Percentiles rank a stretch among this genome's conserved stretches.
These are phyloP conservation scores for Semicossyphus pulcher DNA, from an alignment of 2,113 vertebrate species.

Conservation along the genomic window DNA sequence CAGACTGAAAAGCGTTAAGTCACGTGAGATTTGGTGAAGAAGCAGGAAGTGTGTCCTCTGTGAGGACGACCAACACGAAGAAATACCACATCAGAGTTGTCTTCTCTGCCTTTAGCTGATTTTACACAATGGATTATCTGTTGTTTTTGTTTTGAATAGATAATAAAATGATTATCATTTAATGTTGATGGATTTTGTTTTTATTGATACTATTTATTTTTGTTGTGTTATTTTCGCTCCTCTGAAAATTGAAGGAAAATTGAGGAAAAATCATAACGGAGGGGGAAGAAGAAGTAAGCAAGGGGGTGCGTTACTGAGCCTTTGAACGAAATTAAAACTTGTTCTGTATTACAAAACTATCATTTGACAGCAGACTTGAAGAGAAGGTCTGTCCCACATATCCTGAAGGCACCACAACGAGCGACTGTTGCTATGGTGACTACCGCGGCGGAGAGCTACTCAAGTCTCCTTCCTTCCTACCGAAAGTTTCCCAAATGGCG, in stretches of 20 bases:
- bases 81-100: background rate
- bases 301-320: too few species aligned
- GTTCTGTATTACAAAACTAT: too few species aligned
- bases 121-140: background rate
- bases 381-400: background rate
- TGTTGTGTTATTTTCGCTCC: background rate
- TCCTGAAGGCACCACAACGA: background rate
- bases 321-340: too few species aligned
- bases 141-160: constrained; percentile 7
- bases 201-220: background rate
- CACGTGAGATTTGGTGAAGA: constrained; percentile 26
- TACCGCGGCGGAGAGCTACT: accelerated
- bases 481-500: background rate
- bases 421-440: constrained; percentile 28
- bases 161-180: constrained; percentile 18
- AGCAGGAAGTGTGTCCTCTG: constrained; percentile 47
- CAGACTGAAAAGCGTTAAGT: constrained; percentile 55
- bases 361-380: too few species aligned
- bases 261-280: too few species aligned
- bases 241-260: background rate
- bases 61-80: constrained; percentile 34
- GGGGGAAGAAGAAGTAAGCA: background rate
- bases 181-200: background rate
- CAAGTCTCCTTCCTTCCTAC: too few species aligned
- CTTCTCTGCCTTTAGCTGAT: too few species aligned